Evolutionary conservation across 2,888 invertebrate genomes (phyloP).

Genomic region (Morinoia aosen): DNA sequence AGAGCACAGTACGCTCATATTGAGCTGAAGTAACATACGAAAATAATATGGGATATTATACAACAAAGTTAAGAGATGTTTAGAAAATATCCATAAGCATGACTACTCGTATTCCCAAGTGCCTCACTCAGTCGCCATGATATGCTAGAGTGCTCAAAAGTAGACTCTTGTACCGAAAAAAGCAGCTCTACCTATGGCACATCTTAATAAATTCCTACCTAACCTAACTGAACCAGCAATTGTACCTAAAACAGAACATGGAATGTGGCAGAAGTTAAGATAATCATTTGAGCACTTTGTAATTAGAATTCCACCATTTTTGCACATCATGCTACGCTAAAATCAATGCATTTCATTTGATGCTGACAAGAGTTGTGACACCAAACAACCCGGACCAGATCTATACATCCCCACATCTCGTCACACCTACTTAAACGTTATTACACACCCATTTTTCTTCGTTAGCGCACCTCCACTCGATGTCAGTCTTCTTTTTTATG

Average conservation of each 20-base stretch:
- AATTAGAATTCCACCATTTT: not conserved
- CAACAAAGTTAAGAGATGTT: not conserved
- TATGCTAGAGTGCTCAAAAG: not conserved
- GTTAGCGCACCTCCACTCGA: too few species aligned
- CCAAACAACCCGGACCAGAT: not conserved
- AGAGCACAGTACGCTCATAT: not conserved
- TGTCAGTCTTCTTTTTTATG: too few species aligned
- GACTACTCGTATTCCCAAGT: not conserved
- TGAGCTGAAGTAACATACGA: not conserved
- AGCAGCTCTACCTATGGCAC: not conserved
- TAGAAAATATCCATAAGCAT: not conserved
- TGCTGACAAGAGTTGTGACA: not conserved
- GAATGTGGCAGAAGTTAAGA: not conserved
- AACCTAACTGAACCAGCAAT: not conserved
- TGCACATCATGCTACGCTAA: not conserved
- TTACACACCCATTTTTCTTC: not conserved
- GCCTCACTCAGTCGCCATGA: not conserved
- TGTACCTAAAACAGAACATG: not conserved
- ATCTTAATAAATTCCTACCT: not conserved
- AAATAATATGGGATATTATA: not conserved
- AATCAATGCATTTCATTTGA: not conserved
- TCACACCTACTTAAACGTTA: not conserved
- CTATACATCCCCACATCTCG: not conserved
- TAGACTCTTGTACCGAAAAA: not conserved
- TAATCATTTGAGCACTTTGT: not conserved